A percentile compares a stretch with the other conserved stretches of the same genome.
Evolutionary conservation across 2,113 vertebrate genomes (phyloP).

Genomic region (Sphyrna mokarran): DNA sequence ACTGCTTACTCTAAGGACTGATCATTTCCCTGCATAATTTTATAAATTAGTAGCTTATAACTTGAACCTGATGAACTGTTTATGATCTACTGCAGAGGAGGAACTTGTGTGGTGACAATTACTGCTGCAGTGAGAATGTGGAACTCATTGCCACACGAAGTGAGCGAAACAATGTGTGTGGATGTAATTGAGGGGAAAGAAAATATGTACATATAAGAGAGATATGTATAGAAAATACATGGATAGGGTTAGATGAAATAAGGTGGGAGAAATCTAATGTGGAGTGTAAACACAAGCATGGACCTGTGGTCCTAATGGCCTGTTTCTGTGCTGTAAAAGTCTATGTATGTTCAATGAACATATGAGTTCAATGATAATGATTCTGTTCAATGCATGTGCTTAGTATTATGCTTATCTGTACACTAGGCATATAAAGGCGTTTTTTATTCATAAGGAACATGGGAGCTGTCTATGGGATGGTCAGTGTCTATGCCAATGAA

Average conservation of each 20-base stretch:
- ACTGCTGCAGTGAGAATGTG: not conserved
- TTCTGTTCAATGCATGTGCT: not conserved
- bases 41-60: not conserved
- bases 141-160: not conserved
- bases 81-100: not conserved
- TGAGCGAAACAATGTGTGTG: not conserved
- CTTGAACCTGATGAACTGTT: not conserved
- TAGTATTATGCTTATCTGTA: not conserved
- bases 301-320: not conserved
- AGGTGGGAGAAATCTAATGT: not conserved
- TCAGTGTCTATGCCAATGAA: not conserved
- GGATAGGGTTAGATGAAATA: not conserved
- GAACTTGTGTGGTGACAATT: not conserved
- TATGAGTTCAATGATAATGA: not conserved
- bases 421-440: not conserved
- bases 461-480: not conserved
- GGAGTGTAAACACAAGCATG: not conserved
- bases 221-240: not conserved
- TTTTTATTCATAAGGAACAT: not conserved
- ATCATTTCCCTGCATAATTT: not conserved
- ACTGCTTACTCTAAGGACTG: not conserved
- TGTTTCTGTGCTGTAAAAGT: not conserved
- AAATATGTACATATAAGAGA: not conserved
- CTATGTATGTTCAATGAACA: too few species aligned
- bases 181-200: not conserved